Percentiles rank a stretch among this genome's conserved stretches.
These are phyloP conservation scores for Damaliscus lunatus DNA, from an alignment of 2,113 vertebrate genomes.

Conservation along the genomic window DNA sequence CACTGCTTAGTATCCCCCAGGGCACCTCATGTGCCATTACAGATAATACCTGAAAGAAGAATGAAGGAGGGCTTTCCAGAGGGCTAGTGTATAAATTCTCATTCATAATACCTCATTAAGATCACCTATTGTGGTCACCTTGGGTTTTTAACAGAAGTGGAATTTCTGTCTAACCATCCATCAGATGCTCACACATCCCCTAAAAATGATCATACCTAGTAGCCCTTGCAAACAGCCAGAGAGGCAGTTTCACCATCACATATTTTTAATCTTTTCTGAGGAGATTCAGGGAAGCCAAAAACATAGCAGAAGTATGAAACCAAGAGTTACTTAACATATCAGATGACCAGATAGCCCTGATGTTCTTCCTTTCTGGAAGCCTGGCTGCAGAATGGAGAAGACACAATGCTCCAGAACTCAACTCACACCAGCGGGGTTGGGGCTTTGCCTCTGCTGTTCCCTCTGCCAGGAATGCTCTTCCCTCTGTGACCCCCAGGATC, in stretches of 20 bases:
- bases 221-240: not conserved
- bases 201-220: not conserved
- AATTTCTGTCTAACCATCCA: not conserved
- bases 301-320: not conserved
- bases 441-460: not conserved
- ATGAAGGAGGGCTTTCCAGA: not conserved
- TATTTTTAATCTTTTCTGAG: not conserved
- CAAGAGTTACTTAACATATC: not conserved
- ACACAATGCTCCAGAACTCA: not conserved
- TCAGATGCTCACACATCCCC: not conserved
- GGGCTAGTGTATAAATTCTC: not conserved
- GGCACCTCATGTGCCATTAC: no score
- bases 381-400: not conserved
- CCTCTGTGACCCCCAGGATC: not conserved
- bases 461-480: not conserved
- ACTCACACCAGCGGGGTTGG: not conserved
- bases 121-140: not conserved
- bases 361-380: not conserved
- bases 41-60: not conserved
- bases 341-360: not conserved
- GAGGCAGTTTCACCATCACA: not conserved
- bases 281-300: not conserved
- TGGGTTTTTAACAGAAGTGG: not conserved
- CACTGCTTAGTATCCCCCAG: not conserved
- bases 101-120: not conserved